phyloP scores from a whole-genome alignment of 35 echinoderm and acorn worm species.

The Ophioderma brevispina region DNA sequence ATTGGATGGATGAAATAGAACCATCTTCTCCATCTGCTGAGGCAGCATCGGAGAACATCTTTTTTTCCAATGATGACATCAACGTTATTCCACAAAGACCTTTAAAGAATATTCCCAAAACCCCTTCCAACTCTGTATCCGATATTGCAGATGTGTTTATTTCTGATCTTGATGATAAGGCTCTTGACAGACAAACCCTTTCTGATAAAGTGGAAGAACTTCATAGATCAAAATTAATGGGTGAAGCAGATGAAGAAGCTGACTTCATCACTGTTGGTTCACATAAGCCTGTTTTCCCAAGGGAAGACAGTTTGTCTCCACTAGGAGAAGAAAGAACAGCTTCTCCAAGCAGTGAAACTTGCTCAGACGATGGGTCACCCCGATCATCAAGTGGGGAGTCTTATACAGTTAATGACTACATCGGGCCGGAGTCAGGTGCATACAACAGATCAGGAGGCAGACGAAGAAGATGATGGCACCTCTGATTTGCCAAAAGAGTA shows the following conservation, averaged over 20 bases:
- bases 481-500: too few relatives aligned
- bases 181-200: background rate
- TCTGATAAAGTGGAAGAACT: constrained; percentile 10
- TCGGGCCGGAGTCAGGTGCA: constrained; percentile 13
- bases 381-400: constrained; percentile 51
- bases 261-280: background rate
- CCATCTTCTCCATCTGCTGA: too few relatives aligned
- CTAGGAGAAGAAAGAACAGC: background rate
- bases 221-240: constrained; percentile 22
- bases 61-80: background rate
- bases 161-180: background rate
- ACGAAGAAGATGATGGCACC: constrained; percentile 15
- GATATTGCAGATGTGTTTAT: background rate
- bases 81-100: background rate
- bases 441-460: background rate
- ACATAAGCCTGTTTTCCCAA: background rate
- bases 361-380: constrained; percentile 6
- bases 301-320: background rate
- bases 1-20: too few relatives aligned
- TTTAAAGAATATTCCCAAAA: background rate
- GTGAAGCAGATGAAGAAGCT: constrained; percentile 4
- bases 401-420: constrained; percentile 30
- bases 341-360: constrained; percentile 12
- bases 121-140: background rate
- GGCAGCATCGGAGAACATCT: too few relatives aligned